Conservation (phyloP, 1,140 invertebrate genomes). For the Battus philenor region DNA sequence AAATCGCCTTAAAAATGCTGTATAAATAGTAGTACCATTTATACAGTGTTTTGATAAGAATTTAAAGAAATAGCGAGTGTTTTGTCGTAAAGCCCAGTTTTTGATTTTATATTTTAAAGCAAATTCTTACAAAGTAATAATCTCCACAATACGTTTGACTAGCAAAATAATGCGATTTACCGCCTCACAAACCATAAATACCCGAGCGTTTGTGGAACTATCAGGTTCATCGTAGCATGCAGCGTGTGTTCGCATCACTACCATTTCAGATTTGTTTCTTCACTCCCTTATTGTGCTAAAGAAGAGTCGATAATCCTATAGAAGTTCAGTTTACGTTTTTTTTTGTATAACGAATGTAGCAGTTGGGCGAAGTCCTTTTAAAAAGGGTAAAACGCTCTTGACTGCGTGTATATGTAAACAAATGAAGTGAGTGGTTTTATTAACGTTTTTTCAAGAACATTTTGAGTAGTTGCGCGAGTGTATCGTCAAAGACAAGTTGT, state of each 20-base stretch:
- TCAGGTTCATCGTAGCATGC: conserved; percentile 20
- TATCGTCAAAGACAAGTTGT: conserved; percentile 28
- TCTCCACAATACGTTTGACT: conserved; percentile 26
- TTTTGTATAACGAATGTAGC: conserved; percentile 11
- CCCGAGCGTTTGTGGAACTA: conserved; percentile 18
- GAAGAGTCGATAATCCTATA: conserved; percentile 9
- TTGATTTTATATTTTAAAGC: not conserved
- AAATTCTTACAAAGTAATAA: conserved; percentile 2
- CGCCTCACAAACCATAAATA: conserved; percentile 26
- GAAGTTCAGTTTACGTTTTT: not conserved
- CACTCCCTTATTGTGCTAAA: conserved; percentile 3
- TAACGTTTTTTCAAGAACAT: conserved; percentile 23
- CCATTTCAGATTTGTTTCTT: conserved; percentile 18
- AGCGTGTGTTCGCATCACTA: conserved; percentile 25
- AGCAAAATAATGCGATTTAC: conserved; percentile 44
- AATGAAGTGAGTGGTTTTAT: conserved; percentile 21
- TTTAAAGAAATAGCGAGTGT: no score
- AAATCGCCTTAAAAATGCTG: no score
- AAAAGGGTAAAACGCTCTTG: conserved; percentile 27
- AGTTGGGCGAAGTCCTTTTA: conserved; percentile 15
- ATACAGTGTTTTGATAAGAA: no score
- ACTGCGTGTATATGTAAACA: conserved; percentile 29
- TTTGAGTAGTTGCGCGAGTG: conserved; percentile 25
- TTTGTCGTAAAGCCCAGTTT: no score
- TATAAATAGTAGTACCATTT: no score